Percentiles rank a stretch among this genome's conserved stretches.
Evolutionary conservation across 2,888 invertebrate genomes (phyloP).

Genomic region (Dendrolimus pini): DNA sequence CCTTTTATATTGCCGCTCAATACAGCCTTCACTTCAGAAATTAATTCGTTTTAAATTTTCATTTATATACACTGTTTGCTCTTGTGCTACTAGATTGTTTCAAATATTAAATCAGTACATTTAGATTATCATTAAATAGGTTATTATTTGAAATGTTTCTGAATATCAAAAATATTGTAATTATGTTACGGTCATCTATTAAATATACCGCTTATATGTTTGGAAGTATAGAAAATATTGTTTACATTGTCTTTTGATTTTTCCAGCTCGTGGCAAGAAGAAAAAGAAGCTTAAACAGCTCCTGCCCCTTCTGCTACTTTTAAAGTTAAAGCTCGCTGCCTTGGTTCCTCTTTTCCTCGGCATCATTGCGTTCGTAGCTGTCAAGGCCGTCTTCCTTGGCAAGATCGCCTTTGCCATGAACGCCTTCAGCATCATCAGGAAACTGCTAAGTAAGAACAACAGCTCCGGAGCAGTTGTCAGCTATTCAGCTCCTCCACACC

Average conservation of each 20-base stretch:
- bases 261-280: conserved; percentile 85
- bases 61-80: too few relatives aligned
- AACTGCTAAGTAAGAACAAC: conserved; percentile 80
- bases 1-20: too few relatives aligned
- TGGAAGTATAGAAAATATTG: too few relatives aligned
- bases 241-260: conserved; percentile 6
- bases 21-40: too few relatives aligned
- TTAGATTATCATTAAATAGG: too few relatives aligned
- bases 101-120: too few relatives aligned
- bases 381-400: conserved; percentile 89
- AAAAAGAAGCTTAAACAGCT: conserved; percentile 88
- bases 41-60: too few relatives aligned
- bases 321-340: conserved; percentile 86
- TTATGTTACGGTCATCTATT: neutral
- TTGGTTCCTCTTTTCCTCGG: conserved; percentile 86
- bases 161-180: neutral
- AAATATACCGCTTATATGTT: neutral
- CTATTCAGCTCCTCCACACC: conserved; percentile 79
- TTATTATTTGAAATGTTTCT: neutral
- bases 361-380: conserved; percentile 84
- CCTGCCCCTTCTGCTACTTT: conserved; percentile 83
- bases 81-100: too few relatives aligned
- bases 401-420: conserved; percentile 90
- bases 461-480: conserved; percentile 68
- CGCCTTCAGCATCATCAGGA: conserved; percentile 79